Base-by-base conservation (phyloP, 2,113 vertebrate species). In the Ancistrus triradiatus region DNA sequence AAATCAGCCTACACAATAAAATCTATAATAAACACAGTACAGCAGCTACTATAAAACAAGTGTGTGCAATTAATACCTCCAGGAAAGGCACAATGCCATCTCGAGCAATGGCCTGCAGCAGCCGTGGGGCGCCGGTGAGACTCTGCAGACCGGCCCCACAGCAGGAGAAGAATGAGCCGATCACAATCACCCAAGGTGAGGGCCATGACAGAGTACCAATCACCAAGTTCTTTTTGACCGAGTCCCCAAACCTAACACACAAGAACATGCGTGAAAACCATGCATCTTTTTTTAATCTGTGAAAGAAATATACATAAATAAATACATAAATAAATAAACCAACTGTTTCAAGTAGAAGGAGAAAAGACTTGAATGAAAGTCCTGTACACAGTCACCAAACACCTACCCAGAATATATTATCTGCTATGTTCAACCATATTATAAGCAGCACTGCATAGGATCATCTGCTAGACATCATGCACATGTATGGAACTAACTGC, bases 161-260 rank as follows among this genome's bases (percentile, higher is more conserved):
- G 5, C 95, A 98, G 67, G 95, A 98, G 78, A 98, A 98, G 81
- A 98, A 98, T 0, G 95, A 98, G 50, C 95, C 95, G 2, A 98
- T 98, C 66, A 98, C 93, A 24, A 98, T 98, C 18, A 98, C 95
- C 95, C 95, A 98, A 0, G 95, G 94, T 1, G 95, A 98, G 0
- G 95, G 95, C 95, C 95, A 98, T 1, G 95, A 95, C 63, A 98
- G 74, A 0, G 88, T 93, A 58, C 93, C 95, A 2, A 98, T 95
- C 25, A 98, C 95, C 13, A 98, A 86, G 59, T 94, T 95, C 48
- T 93, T 90, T 74, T 93, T 87, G 61, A 98, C 93, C 0, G 95
- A 92, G 77, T 97, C 94, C 24, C 95, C 95, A 68, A 89, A 98
- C 81, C 95, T 98, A 75, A n/a, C n/a, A n/a, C n/a, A n/a, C n/a